Conservation (phyloP, 2,797 vertebrate species). For the Zenarchopterus dispar region DNA sequence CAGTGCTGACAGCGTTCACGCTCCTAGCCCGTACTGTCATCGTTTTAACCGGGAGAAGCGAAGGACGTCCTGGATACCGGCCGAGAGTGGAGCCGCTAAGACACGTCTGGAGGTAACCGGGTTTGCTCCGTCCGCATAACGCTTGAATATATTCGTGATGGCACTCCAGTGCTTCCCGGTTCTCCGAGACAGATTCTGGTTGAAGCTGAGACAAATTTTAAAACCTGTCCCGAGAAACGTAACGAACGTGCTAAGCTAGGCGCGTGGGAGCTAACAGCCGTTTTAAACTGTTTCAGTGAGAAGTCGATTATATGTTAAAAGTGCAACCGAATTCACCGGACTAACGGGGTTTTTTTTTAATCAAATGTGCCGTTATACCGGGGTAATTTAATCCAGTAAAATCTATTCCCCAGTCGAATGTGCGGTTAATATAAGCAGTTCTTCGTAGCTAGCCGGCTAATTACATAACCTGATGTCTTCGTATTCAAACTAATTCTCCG, state of each 20-base stretch:
- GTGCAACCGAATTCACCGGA: neutral
- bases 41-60: conserved; percentile 59
- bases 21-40: conserved; percentile 57
- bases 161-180: fast-evolving
- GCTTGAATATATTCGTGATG: neutral
- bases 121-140: fast-evolving
- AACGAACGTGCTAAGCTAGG: conserved; percentile 38
- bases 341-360: conserved; percentile 10
- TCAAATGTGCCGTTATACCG: neutral
- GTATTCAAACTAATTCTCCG: neutral
- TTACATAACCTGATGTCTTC: conserved; percentile 32
- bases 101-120: conserved; percentile 31
- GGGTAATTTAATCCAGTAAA: neutral
- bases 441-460: conserved; percentile 46
- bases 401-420: conserved; percentile 21
- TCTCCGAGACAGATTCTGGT: fast-evolving
- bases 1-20: conserved; percentile 8
- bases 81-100: conserved; percentile 36
- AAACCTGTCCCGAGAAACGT: conserved; percentile 6
- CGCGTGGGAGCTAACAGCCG: conserved; percentile 27
- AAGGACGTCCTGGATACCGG: conserved; percentile 66
- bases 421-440: neutral
- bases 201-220: neutral
- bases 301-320: neutral
- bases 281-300: neutral